Percentiles rank a stretch among this genome's conserved stretches.
Evolutionary conservation across 37 sponge, comb jelly and placozoan species (phyloP).

Genomic region (Ianthella basta): DNA sequence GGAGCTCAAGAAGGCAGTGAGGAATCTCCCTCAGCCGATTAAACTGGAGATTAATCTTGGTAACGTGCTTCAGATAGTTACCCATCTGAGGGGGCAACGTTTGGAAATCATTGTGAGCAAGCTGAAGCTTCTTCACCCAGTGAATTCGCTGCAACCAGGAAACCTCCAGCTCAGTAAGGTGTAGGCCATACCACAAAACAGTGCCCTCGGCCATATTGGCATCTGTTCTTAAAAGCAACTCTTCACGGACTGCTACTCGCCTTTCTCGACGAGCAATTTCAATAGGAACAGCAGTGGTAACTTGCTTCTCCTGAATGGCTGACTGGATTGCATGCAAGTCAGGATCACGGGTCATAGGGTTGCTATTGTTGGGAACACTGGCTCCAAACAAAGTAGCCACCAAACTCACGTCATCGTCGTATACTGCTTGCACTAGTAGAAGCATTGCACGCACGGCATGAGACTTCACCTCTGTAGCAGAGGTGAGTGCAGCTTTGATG

Average conservation of each 20-base stretch:
- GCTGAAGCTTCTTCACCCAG: conserved; percentile 71
- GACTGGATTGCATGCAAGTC: conserved; percentile 58
- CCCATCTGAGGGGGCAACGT: conserved; percentile 70
- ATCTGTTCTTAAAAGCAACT: conserved; percentile 81
- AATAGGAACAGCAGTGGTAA: conserved; percentile 82
- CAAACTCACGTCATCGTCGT: conserved; percentile 40
- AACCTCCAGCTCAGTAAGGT: conserved; percentile 59
- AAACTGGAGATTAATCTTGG: conserved; percentile 63
- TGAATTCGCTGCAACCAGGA: conserved; percentile 72
- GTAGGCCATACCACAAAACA: conserved; percentile 80
- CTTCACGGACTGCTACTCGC: conserved; percentile 47
- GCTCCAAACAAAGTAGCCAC: conserved; percentile 73
- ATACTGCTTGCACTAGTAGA: conserved; percentile 63
- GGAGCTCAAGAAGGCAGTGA: conserved; percentile 77
- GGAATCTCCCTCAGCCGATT: conserved; percentile 79
- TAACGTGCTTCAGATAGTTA: conserved; percentile 61
- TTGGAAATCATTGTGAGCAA: conserved; percentile 77
- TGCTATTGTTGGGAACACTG: not conserved
- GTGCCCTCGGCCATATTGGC: conserved; percentile 62
- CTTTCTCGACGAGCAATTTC: conserved; percentile 68
- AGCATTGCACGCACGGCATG: conserved; percentile 63
- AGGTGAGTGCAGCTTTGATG: conserved; percentile 48
- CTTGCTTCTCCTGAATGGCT: conserved; percentile 45
- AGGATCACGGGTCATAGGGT: conserved; percentile 21
- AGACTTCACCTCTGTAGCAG: conserved; percentile 35